Evolutionary conservation across 1,140 invertebrate species (phyloP).

Genomic region (Apis mellifera): DNA sequence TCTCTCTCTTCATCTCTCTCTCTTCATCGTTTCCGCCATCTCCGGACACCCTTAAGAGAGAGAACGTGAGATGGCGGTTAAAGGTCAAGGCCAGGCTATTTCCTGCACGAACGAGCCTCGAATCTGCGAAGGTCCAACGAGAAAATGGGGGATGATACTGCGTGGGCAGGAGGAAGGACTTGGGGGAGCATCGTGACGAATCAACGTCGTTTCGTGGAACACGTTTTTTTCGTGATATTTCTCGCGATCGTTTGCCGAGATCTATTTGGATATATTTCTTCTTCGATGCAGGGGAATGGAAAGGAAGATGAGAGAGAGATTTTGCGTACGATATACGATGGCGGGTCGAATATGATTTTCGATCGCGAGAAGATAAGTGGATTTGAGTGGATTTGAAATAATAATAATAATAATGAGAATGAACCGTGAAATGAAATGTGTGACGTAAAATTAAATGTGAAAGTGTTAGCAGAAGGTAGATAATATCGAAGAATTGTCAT

Average conservation of each 20-base stretch:
- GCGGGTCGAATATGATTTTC: too few relatives aligned
- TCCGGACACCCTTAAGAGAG: constrained; percentile 68
- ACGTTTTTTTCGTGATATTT: constrained; percentile 8
- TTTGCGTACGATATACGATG: neutral
- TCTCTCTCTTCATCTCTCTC: neutral
- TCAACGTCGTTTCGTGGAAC: constrained; percentile 3
- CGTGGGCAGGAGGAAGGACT: constrained; percentile 28
- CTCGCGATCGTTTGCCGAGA: neutral
- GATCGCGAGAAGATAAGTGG: too few relatives aligned
- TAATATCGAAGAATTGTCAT: too few relatives aligned
- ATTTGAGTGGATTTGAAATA: too few relatives aligned
- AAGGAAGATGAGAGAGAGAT: too few relatives aligned
- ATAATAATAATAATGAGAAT: too few relatives aligned
- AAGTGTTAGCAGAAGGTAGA: too few relatives aligned
- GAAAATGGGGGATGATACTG: constrained; percentile 22
- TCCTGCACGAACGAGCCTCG: constrained; percentile 72
- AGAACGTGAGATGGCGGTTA: constrained; percentile 68
- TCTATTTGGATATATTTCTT: neutral
- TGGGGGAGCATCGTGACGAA: neutral
- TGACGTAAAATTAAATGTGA: too few relatives aligned
- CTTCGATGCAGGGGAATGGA: neutral
- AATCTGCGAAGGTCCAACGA: constrained; percentile 52
- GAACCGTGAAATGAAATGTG: too few relatives aligned
- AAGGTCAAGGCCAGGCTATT: constrained; percentile 79
- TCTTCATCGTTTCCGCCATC: constrained; percentile 51